phyloP scores from a whole-genome alignment of 92 coral and sea anemone genomes.

The Phenganax marumi region DNA sequence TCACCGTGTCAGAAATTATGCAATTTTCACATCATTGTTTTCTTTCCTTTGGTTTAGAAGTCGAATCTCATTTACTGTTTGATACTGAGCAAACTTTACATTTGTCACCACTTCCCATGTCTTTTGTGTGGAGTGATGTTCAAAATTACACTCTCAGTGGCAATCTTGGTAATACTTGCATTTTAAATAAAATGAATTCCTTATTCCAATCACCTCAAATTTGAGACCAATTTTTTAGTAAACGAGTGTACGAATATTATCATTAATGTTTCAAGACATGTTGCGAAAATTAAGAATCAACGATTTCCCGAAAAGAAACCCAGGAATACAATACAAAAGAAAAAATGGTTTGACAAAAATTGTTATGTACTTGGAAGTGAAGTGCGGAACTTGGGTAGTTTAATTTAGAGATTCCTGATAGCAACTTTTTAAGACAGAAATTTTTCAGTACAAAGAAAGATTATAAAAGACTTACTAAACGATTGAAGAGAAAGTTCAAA shows the following conservation, averaged over 20 bases:
- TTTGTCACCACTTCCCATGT: slow-evolving; percentile 30
- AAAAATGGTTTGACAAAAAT: slow-evolving; percentile 34
- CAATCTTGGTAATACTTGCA: background rate
- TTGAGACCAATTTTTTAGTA: background rate
- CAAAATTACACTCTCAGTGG: background rate
- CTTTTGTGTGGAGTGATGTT: slow-evolving; percentile 21
- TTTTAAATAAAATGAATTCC: background rate
- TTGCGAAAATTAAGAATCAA: background rate
- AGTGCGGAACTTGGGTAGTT: slow-evolving; percentile 32
- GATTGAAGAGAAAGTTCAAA: slow-evolving; percentile 26
- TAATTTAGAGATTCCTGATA: slow-evolving; percentile 14
- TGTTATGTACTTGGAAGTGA: slow-evolving; percentile 16
- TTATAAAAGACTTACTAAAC: slow-evolving; percentile 20
- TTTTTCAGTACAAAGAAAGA: slow-evolving; percentile 25
- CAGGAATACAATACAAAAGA: slow-evolving; percentile 9
- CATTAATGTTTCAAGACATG: background rate
- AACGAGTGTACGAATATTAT: slow-evolving; percentile 1
- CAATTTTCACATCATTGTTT: slow-evolving; percentile 13
- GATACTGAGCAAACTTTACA: background rate
- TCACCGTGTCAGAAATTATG: background rate
- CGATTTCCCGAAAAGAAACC: background rate
- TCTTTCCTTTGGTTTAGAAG: slow-evolving; percentile 14
- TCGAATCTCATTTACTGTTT: background rate
- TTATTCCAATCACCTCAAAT: background rate
- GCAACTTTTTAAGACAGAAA: background rate